phyloP scores from a whole-genome alignment of 2,113 vertebrate species.

The Gnathochromis pfefferi region DNA sequence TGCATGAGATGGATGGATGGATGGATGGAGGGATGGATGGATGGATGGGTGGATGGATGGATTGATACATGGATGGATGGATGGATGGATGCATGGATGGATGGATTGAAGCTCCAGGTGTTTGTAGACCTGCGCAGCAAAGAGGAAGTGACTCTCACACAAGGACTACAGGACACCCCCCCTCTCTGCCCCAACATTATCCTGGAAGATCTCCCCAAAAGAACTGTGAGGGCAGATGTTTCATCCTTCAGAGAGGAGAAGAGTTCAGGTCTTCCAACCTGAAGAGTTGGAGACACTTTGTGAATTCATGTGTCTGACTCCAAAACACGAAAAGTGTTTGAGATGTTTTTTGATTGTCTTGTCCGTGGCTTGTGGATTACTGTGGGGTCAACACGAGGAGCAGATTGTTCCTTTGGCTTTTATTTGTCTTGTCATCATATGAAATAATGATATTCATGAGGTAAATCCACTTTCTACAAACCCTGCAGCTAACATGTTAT shows the following conservation, averaged over 20 bases:
- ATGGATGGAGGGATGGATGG: accelerated
- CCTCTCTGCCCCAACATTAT: background rate
- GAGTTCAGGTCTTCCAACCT: too few species aligned
- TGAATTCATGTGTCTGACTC: background rate
- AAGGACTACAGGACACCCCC: background rate
- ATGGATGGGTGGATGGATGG: too few species aligned
- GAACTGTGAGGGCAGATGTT: background rate
- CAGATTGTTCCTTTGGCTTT: background rate
- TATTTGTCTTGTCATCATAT: background rate
- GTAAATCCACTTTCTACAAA: background rate
- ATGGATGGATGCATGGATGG: background rate
- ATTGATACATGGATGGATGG: accelerated
- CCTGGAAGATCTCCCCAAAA: background rate
- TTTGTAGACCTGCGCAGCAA: background rate
- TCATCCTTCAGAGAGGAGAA: background rate
- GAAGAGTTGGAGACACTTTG: background rate
- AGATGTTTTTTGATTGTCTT: background rate
- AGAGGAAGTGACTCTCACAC: background rate
- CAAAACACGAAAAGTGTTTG: background rate
- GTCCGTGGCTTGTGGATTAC: background rate
- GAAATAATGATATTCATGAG: background rate
- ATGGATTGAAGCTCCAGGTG: background rate
- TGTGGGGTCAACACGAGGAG: background rate
- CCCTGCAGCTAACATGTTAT: background rate
- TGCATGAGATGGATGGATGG: too few species aligned